Base-by-base conservation (phyloP, 2,888 invertebrate genomes). In the Crocallis elinguaria region DNA sequence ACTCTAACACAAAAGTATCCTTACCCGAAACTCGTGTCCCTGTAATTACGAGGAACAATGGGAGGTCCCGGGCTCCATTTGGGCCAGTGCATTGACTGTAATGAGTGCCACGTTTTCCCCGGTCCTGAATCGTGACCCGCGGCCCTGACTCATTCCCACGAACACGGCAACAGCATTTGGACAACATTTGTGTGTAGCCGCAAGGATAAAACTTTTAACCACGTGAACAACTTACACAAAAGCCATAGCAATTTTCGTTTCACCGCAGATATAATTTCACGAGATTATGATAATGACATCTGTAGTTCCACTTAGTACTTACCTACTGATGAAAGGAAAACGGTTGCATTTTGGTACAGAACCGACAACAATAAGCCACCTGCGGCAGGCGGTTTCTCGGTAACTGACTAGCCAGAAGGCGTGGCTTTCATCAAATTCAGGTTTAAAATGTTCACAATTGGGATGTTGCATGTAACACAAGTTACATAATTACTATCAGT, bases 31-130 rank as follows among this genome's bases (percentile, higher is more conserved):
- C 36, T 67, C 63, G 54, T 63, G 63, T 58, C 59, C 52, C 66
- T 66, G 60, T 66, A 73, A 77, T 77, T 77, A 72, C 57, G 56
- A 54, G 61, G 66, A 60, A 74, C 73, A 75, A 75, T 71, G 57
- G 65, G 63, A 60, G 57, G 64, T 60, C 57, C 66, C 54, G 30
- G 17, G 16, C 38, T 53, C 60, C 58, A 67, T 67, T 72, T 61
- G 61, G 60, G 51, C 58, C 66, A 52, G 42, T 58, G 54, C 60
- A 70, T 66, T 71, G 71, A 62, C 55, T 49, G 72, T 83, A 82
- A 82, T 83, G 73, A 77, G 70, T 64, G 71, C 64, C 78, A 72
- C 74, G 74, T 75, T 77, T 69, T 72, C 69, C 69, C 46, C 61
- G 66, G 62, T 64, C 67, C 69, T 54, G 73, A 57, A 70, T 80